These are phyloP conservation scores for Todiramphus saurophagus DNA, from an alignment of 2,113 vertebrate genomes.

Conservation along the genomic window DNA sequence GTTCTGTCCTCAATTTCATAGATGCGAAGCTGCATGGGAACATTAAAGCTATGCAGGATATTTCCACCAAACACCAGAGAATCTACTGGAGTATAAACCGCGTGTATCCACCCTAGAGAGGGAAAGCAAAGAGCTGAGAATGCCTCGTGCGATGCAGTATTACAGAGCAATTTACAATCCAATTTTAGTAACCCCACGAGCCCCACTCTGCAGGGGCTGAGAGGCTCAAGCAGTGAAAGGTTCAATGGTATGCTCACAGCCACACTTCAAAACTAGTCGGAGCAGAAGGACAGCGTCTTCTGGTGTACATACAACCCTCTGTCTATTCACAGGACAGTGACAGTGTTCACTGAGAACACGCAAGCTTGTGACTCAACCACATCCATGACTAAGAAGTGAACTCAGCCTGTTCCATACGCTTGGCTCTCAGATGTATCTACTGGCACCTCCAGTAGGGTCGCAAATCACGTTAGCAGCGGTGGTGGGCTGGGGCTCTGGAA, in stretches of 20 bases:
- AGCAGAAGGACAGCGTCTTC: neutral
- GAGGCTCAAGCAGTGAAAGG: slow-evolving; percentile 2
- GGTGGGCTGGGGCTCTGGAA: neutral
- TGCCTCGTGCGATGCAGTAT: neutral
- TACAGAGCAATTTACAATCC: slow-evolving; percentile 2
- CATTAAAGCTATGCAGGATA: slow-evolving; percentile 98
- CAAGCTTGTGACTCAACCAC: slow-evolving; percentile 45
- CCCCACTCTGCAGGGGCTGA: neutral
- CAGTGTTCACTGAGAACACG: slow-evolving; percentile 7
- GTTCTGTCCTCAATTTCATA: slow-evolving; percentile 97
- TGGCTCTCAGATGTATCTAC: neutral
- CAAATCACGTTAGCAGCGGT: neutral
- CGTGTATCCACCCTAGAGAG: slow-evolving; percentile 93
- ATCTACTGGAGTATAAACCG: slow-evolving; percentile 95
- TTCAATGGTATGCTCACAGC: neutral
- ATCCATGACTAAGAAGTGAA: slow-evolving; percentile 34
- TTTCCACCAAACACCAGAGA: slow-evolving; percentile 97
- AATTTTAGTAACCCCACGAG: neutral
- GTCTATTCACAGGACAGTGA: slow-evolving; percentile 17
- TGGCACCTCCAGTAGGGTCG: neutral
- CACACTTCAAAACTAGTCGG: neutral
- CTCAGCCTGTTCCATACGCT: neutral
- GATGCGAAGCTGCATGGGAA: slow-evolving; percentile 98
- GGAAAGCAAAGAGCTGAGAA: slow-evolving; percentile 55
- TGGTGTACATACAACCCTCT: neutral